Evolutionary conservation across 1,140 invertebrate species (phyloP), one percentile per base, ranked within the genome.

Genomic region (Trissolcus basalis): DNA sequence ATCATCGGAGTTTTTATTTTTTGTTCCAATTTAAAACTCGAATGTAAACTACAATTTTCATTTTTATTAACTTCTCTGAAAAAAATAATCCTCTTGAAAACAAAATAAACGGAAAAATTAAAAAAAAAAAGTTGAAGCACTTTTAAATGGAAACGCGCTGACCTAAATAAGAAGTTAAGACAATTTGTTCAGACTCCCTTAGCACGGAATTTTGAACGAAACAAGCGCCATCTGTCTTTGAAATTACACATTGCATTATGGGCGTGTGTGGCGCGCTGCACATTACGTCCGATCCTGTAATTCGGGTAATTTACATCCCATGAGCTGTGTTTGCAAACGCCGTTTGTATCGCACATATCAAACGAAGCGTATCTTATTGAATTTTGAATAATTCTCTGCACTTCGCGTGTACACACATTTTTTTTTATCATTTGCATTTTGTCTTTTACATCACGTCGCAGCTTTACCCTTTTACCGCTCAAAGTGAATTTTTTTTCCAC

Each of bases 361-460:
- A 71, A 71, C 59, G 59, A 71, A 58, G 53, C 59, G 47, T 71
- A 58, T 63, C 53, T 72, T 72, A 64, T 64, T 72, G 54, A 49
- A 59, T 64, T 58, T 72, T 58, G 55, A 72, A 72, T 72, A 72
- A 72, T 53, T 41, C 53, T 7, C 7, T 51, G 53, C 53, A 71
- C 68, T 63, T 71, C 63, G 14, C 53, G 41, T 63, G 32, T 27
- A 35, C 51, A 45, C 60, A 64, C 19, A 27, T 6, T 3, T 27
- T 27, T 53, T 72, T 72, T 72, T 72, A 59, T 64, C 59, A 64
- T 63, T 64, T 58, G 41, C 69, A 72, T 64, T 64, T 56, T 72
- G 43, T 59, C 12, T 12, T 72, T 64, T 58, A 19, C 54, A 60
- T 44, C 53, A 33, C 35, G 43, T 41, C 35, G 5, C 48, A 35